Conservation (phyloP, 2,888 invertebrate genomes). For the Sphaerophoria rueppellii region DNA sequence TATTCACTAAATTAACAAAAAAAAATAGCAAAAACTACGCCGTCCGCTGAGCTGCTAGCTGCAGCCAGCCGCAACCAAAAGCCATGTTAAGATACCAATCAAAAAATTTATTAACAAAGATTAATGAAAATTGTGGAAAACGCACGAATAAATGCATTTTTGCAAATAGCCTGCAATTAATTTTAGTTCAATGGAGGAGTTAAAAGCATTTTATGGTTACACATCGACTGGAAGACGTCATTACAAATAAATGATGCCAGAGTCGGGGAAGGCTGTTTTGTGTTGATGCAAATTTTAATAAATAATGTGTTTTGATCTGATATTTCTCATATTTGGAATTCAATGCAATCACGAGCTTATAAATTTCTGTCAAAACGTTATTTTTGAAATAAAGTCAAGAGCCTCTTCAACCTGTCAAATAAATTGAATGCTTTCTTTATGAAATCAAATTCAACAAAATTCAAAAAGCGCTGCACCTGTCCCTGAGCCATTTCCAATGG, state of each 20-base stretch:
- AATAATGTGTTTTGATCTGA: not conserved
- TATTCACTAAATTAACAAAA: no score
- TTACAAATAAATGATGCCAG: slow-evolving; percentile 54
- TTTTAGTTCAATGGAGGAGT: slow-evolving; percentile 53
- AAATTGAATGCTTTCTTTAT: not conserved
- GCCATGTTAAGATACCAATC: slow-evolving; percentile 55
- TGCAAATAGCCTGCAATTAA: slow-evolving; percentile 54
- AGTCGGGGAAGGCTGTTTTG: slow-evolving; percentile 32
- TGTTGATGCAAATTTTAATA: not conserved
- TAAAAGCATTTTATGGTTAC: slow-evolving; percentile 70
- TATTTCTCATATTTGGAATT: no score
- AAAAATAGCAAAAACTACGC: no score
- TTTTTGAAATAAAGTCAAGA: no score
- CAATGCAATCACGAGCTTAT: no score
- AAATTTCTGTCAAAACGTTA: no score
- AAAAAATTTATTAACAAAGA: slow-evolving; percentile 52
- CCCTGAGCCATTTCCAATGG: not conserved
- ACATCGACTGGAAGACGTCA: slow-evolving; percentile 54
- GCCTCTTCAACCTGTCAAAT: not conserved
- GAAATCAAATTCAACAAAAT: not conserved
- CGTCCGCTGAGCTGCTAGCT: no score
- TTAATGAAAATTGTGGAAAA: slow-evolving; percentile 63
- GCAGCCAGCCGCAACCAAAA: no score
- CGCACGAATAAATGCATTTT: slow-evolving; percentile 49
- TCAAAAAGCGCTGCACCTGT: not conserved